A percentile compares a stretch with the other conserved stretches of the same genome.
Conservation (phyloP, 2,797 vertebrate species). For the Falco novaeseelandiae region DNA sequence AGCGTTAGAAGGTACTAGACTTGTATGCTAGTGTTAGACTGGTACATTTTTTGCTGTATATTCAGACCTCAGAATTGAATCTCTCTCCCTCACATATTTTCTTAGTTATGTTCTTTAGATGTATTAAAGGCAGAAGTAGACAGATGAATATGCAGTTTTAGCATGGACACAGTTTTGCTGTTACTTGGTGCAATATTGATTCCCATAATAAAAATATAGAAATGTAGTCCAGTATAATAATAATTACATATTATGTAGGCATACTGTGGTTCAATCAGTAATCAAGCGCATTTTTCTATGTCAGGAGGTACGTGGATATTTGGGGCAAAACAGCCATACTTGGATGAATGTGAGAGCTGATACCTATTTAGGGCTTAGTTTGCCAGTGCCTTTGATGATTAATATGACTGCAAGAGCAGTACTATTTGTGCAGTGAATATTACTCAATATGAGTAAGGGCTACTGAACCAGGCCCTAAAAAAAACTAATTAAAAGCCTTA, state of each 20-base stretch:
- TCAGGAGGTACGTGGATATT: not conserved
- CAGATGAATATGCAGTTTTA: not conserved
- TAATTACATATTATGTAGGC: not conserved
- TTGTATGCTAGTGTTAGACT: not conserved
- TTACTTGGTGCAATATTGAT: not conserved
- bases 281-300: not conserved
- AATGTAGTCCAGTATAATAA: not conserved
- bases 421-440: not conserved
- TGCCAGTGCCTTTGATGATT: not conserved
- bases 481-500: slow-evolving; percentile 13
- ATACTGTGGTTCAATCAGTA: not conserved
- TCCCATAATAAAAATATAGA: not conserved
- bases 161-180: not conserved
- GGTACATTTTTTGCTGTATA: not conserved
- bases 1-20: not conserved
- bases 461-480: slow-evolving; percentile 21
- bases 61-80: not conserved
- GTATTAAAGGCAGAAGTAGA: not conserved
- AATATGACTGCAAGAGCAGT: not conserved
- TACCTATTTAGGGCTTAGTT: not conserved
- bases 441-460: slow-evolving; percentile 23
- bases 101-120: not conserved
- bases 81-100: not conserved
- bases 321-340: not conserved
- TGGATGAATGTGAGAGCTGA: not conserved